Evolutionary conservation across 1,140 invertebrate species (phyloP).

Genomic region (Meloidogyne exigua): DNA sequence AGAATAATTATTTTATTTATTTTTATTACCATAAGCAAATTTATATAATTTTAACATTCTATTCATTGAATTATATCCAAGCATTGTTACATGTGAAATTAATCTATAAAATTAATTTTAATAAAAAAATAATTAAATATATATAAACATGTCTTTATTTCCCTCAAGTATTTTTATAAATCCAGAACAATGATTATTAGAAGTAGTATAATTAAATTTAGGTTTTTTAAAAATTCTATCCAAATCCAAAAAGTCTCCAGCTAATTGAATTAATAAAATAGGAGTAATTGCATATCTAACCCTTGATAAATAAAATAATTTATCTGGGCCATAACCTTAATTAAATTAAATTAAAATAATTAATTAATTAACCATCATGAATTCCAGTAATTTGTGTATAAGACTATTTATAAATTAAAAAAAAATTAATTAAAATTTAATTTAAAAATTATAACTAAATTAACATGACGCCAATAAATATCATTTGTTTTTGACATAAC

Average conservation of each 20-base stretch:
- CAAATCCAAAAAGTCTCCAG: constrained; percentile 60
- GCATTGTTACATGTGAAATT: constrained; percentile 60
- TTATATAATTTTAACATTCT: constrained; percentile 61
- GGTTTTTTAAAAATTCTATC: constrained; percentile 55
- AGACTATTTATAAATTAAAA: not conserved
- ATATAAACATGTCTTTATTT: constrained; percentile 46
- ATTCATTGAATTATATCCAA: constrained; percentile 60
- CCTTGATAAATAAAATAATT: constrained; percentile 33
- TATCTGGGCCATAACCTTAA: constrained; percentile 6
- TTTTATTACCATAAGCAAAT: constrained; percentile 55
- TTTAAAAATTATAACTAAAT: constrained; percentile 56
- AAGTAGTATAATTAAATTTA: constrained; percentile 44
- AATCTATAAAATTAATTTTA: constrained; percentile 35
- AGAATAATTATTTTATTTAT: not conserved
- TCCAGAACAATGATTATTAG: constrained; percentile 58
- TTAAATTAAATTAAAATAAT: not conserved
- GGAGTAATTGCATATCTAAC: constrained; percentile 53
- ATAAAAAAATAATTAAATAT: not conserved
- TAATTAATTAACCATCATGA: not conserved
- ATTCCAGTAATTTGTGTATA: not conserved
- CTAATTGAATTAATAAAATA: constrained; percentile 55
- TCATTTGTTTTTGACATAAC: constrained; percentile 41
- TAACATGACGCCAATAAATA: constrained; percentile 55
- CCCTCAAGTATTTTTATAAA: constrained; percentile 57
- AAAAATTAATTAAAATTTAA: constrained; percentile 34